Conservation (phyloP, 92 coral and sea anemone genomes). For the Palythoa heliodiscus region DNA sequence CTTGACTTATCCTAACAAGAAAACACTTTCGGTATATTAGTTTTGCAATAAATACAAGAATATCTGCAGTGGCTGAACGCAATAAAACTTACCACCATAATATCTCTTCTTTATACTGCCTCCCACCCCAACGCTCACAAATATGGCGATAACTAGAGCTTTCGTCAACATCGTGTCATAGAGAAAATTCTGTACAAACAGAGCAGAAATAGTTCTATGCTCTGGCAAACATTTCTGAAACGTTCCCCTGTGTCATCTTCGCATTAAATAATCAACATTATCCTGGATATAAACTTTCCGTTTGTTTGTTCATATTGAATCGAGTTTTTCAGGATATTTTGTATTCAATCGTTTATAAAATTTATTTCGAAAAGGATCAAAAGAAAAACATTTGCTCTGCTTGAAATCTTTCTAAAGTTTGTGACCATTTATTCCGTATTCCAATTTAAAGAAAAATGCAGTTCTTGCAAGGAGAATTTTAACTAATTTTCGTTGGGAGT, state of each 20-base stretch:
- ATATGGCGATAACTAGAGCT: not conserved
- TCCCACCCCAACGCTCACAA: not conserved
- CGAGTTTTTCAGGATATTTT: no score
- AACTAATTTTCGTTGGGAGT: no score
- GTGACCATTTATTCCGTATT: no score
- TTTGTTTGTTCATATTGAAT: no score
- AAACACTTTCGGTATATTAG: not conserved
- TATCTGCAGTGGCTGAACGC: not conserved
- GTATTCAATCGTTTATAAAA: no score
- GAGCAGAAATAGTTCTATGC: not conserved
- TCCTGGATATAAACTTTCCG: no score
- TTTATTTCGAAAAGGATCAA: no score
- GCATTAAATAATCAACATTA: no score
- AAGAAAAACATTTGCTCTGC: no score
- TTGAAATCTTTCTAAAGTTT: no score
- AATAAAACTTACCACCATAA: conserved; percentile 21
- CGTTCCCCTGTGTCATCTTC: not conserved
- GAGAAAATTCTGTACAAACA: not conserved
- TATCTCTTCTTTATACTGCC: conserved; percentile 23
- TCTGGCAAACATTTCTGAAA: not conserved
- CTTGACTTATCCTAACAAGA: not conserved
- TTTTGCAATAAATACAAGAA: not conserved
- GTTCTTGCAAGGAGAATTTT: no score
- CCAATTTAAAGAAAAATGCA: no score
- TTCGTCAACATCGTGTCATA: conserved; percentile 14